Evolutionary conservation across 2,888 invertebrate genomes (phyloP).

Genomic region (Limnephilus auricula): DNA sequence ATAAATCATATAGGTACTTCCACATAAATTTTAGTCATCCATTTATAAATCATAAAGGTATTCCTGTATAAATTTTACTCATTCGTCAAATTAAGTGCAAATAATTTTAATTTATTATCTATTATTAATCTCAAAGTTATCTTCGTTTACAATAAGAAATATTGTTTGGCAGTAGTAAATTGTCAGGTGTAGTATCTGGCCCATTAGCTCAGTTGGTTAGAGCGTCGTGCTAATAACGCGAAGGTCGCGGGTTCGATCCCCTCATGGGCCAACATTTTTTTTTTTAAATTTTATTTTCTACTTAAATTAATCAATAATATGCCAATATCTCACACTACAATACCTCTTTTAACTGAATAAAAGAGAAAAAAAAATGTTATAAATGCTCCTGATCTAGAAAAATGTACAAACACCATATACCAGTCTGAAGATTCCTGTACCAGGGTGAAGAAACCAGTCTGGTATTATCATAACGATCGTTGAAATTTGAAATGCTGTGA

Average conservation of each 20-base stretch:
- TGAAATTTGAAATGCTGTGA: too few relatives aligned
- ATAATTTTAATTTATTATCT: background rate
- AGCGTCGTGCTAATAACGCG: slow-evolving; percentile 88
- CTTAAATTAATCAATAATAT: background rate
- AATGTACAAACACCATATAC: too few relatives aligned
- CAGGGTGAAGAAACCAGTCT: too few relatives aligned
- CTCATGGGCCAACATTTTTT: slow-evolving; percentile 79
- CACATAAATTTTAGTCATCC: background rate
- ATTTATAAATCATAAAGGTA: too few relatives aligned
- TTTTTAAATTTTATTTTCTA: background rate
- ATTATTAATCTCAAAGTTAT: background rate
- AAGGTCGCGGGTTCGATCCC: slow-evolving; percentile 87
- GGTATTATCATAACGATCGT: too few relatives aligned
- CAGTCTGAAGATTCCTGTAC: too few relatives aligned
- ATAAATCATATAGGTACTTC: background rate
- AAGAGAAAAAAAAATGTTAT: too few relatives aligned
- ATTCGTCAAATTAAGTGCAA: background rate
- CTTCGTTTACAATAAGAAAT: background rate
- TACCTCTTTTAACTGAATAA: background rate
- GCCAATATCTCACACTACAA: too few relatives aligned
- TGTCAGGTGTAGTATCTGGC: slow-evolving; percentile 72
- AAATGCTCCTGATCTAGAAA: too few relatives aligned
- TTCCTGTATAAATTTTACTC: background rate
- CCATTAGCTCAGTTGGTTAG: slow-evolving; percentile 84
- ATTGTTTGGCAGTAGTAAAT: background rate